Evolutionary conservation across 2,888 invertebrate genomes (phyloP).

Genomic region (Panorpa germanica): DNA sequence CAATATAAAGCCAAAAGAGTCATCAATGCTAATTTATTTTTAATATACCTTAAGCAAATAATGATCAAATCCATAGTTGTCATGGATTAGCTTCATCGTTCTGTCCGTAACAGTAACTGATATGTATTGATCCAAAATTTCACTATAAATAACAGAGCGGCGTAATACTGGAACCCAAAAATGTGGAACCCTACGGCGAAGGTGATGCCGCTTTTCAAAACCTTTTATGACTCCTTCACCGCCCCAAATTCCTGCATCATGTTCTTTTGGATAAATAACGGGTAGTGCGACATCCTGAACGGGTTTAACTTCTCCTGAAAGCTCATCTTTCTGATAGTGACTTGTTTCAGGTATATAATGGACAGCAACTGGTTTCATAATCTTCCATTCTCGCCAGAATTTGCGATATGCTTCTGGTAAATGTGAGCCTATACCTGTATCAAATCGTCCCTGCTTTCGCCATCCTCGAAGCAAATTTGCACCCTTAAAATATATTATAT

Average conservation of each 20-base stretch:
- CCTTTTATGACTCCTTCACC: conserved; percentile 90
- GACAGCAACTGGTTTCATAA: conserved; percentile 37
- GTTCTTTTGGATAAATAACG: conserved; percentile 57
- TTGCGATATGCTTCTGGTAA: conserved; percentile 69
- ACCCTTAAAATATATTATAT: conserved; percentile 8
- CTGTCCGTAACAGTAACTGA: conserved; percentile 68
- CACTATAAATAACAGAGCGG: conserved; percentile 70
- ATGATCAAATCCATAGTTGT: conserved; percentile 83
- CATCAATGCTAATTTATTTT: too few relatives aligned
- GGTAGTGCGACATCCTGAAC: conserved; percentile 63
- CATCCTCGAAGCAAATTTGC: conserved; percentile 20
- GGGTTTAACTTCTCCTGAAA: conserved; percentile 50
- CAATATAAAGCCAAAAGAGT: not conserved
- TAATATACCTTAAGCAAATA: conserved; percentile 66
- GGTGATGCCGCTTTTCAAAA: conserved; percentile 42
- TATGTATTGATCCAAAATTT: conserved; percentile 72
- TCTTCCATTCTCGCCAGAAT: conserved; percentile 73
- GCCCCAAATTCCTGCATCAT: conserved; percentile 82
- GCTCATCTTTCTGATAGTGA: conserved; percentile 50
- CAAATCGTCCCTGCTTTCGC: conserved; percentile 33
- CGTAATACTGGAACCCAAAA: conserved; percentile 77
- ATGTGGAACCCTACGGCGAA: conserved; percentile 49
- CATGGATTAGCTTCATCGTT: conserved; percentile 68
- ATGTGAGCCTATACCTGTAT: conserved; percentile 43
- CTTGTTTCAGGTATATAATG: conserved; percentile 55